Evolutionary conservation across 2,888 invertebrate species (phyloP).

Genomic region (Spicauda simplicius): DNA sequence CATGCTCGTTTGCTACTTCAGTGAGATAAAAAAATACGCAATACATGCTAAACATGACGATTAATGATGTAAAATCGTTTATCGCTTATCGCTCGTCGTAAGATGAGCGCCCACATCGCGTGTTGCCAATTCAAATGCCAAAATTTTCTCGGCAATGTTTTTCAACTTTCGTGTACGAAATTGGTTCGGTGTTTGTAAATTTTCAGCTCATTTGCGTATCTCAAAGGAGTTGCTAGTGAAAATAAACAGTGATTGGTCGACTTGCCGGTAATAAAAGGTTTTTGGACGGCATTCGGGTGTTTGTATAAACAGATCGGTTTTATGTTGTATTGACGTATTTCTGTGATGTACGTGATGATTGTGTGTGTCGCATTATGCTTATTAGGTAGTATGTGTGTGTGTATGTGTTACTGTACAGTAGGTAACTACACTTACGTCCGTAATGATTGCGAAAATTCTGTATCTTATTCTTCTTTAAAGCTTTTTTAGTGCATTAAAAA

Average conservation of each 20-base stretch:
- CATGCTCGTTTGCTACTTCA: too few species aligned
- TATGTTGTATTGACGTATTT: neutral
- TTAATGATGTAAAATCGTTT: neutral
- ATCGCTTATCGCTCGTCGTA: neutral
- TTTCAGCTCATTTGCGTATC: slow-evolving; percentile 11
- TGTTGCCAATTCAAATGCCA: slow-evolving; percentile 12
- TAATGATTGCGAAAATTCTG: too few species aligned
- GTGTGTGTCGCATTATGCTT: neutral
- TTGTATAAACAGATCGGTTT: neutral
- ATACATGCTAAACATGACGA: too few species aligned
- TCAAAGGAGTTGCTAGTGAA: slow-evolving; percentile 6
- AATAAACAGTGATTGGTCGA: slow-evolving; percentile 14
- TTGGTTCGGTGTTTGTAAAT: slow-evolving; percentile 22
- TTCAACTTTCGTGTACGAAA: slow-evolving; percentile 5
- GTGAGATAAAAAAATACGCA: too few species aligned
- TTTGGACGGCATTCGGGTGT: neutral
- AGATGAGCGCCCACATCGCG: neutral
- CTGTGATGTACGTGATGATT: neutral
- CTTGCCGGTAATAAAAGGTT: slow-evolving; percentile 7
- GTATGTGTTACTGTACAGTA: too few species aligned
- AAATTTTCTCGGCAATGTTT: slow-evolving; percentile 18
- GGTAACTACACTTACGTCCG: too few species aligned
- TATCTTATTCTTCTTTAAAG: too few species aligned
- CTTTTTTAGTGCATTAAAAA: too few species aligned
- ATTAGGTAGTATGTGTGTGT: too few species aligned